Percentiles rank a stretch among this genome's conserved stretches.
Conservation (phyloP, 2,888 invertebrate species). For the Colostygia pectinataria region DNA sequence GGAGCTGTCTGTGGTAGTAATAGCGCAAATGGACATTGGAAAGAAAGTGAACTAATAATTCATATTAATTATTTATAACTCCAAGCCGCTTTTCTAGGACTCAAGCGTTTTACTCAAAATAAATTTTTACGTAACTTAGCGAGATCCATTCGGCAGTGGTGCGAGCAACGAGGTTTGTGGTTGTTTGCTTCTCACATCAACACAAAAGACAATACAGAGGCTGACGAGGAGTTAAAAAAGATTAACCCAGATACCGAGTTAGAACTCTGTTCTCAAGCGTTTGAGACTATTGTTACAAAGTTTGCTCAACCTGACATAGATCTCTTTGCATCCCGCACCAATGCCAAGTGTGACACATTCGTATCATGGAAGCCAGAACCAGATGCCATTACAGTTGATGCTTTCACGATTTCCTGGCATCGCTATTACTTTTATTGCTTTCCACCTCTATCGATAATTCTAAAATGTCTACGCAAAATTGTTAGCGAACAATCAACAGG, state of each 20-base stretch:
- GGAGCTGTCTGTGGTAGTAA: not conserved
- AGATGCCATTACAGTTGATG: not conserved
- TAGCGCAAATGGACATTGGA: not conserved
- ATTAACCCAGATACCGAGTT: not conserved
- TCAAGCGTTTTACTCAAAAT: not conserved
- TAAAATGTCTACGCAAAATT: not conserved
- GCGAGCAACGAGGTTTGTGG: not conserved
- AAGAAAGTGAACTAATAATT: not conserved
- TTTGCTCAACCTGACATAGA: not conserved
- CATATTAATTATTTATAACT: not conserved
- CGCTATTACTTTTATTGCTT: not conserved
- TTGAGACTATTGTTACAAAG: not conserved
- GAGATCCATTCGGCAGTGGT: not conserved
- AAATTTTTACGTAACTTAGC: not conserved
- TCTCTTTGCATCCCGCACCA: not conserved
- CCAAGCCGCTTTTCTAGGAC: not conserved
- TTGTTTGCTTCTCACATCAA: not conserved
- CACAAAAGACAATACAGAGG: not conserved
- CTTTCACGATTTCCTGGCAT: not conserved
- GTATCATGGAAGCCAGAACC: not conserved
- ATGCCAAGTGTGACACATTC: not conserved
- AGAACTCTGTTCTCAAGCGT: not conserved
- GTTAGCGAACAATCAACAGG: not conserved
- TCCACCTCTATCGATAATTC: not conserved
- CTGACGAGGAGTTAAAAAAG: not conserved